These are phyloP conservation scores for Siderastrea radians DNA, from an alignment of 92 coral and sea anemone species.

Conservation along the genomic window DNA sequence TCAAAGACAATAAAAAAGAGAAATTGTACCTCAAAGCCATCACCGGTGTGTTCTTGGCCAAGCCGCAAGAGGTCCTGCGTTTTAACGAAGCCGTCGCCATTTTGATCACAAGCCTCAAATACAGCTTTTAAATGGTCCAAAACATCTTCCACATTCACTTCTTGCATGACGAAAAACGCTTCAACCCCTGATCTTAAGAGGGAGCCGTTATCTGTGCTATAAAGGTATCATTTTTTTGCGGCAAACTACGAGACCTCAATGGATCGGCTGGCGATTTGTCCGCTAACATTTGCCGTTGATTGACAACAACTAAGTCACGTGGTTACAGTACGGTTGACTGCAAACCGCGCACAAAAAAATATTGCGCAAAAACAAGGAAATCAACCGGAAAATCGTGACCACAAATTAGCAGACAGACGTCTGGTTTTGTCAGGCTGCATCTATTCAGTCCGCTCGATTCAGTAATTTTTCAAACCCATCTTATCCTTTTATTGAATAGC, in stretches of 20 bases:
- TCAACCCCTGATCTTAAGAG: conserved; percentile 24
- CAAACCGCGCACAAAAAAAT: not conserved
- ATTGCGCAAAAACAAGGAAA: not conserved
- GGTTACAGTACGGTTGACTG: conserved; percentile 11
- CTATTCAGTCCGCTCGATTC: too few relatives aligned
- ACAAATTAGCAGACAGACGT: too few relatives aligned
- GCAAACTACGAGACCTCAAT: conserved; percentile 44
- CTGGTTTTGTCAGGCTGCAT: too few relatives aligned
- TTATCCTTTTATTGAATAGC: too few relatives aligned
- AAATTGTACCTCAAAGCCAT: conserved; percentile 79
- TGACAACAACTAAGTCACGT: conserved; percentile 87
- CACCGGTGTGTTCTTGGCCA: conserved; percentile 87
- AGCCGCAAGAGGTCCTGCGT: conserved; percentile 95
- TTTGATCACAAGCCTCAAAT: conserved; percentile 96
- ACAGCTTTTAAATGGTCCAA: conserved; percentile 86
- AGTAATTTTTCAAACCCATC: too few relatives aligned
- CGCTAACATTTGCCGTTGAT: conserved; percentile 72
- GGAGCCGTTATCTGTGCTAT: conserved; percentile 55
- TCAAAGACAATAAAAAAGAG: not conserved
- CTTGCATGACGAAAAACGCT: conserved; percentile 5
- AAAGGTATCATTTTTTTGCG: conserved; percentile 62
- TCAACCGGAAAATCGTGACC: not conserved
- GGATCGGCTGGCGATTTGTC: conserved; percentile 36
- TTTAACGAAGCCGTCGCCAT: conserved; percentile 99
- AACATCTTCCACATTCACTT: conserved; percentile 68